phyloP scores from a whole-genome alignment of 2,113 vertebrate species.

The Phaethon lepturus region DNA sequence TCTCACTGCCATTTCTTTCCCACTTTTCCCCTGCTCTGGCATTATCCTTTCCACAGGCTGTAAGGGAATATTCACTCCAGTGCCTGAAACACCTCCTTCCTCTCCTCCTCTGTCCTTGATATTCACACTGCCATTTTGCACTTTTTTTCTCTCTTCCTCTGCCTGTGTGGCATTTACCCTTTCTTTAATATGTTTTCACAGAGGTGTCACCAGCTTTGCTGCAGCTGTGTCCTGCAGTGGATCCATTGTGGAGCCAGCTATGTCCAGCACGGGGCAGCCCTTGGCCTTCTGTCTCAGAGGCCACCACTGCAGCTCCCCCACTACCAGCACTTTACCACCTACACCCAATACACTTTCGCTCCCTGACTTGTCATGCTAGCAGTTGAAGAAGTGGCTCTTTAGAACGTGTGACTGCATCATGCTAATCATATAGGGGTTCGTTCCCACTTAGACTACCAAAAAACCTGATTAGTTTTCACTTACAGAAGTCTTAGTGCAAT shows the following conservation, averaged over 20 bases:
- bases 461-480: background rate
- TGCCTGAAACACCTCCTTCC: no score
- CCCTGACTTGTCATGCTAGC: background rate
- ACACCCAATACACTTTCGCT: background rate
- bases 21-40: background rate
- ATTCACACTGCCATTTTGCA: background rate
- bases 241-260: background rate
- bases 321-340: background rate
- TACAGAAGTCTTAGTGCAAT: background rate
- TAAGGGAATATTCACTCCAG: no score
- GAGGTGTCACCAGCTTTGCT: background rate
- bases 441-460: background rate
- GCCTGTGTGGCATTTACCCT: background rate
- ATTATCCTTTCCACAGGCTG: no score
- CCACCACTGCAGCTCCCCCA: background rate
- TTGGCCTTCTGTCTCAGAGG: background rate
- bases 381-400: background rate
- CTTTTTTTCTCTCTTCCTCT: accelerated
- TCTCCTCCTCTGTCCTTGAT: background rate
- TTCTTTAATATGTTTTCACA: background rate
- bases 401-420: background rate
- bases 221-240: background rate
- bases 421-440: background rate
- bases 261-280: background rate
- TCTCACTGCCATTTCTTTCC: background rate